Percentiles rank a stretch among this genome's conserved stretches.
phyloP scores from a whole-genome alignment of 2,888 invertebrate genomes.

The Brachyopa scutellaris region DNA sequence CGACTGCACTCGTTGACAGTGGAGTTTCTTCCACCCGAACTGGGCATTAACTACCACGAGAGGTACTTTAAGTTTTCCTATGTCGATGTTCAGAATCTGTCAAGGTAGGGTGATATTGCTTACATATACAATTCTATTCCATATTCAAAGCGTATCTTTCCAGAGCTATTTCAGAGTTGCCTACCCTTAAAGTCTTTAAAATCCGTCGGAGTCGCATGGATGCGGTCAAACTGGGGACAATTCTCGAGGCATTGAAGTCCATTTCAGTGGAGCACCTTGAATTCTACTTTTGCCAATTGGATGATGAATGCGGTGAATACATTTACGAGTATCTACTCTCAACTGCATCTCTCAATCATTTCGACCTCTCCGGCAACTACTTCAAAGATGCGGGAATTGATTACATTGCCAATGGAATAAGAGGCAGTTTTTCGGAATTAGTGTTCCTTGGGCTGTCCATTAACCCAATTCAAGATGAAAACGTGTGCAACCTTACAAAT shows the following conservation, averaged over 20 bases:
- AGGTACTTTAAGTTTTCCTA: slow-evolving; percentile 77
- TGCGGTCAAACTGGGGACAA: slow-evolving; percentile 74
- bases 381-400: slow-evolving; percentile 66
- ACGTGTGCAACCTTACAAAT: slow-evolving; percentile 67
- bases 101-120: slow-evolving; percentile 65
- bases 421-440: slow-evolving; percentile 61
- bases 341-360: slow-evolving; percentile 62
- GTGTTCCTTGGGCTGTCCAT: slow-evolving; percentile 76
- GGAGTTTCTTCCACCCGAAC: slow-evolving; percentile 77
- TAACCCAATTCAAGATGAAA: slow-evolving; percentile 74
- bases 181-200: slow-evolving; percentile 75
- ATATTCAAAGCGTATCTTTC: neutral
- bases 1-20: slow-evolving; percentile 75
- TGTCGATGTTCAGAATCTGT: slow-evolving; percentile 75
- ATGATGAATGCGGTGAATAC: slow-evolving; percentile 75
- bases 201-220: slow-evolving; percentile 78
- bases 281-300: slow-evolving; percentile 76
- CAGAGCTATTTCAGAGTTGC: slow-evolving; percentile 74
- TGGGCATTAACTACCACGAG: slow-evolving; percentile 75
- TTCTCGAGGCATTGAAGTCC: slow-evolving; percentile 73
- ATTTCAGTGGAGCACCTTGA: slow-evolving; percentile 76
- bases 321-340: slow-evolving; percentile 74
- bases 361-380: slow-evolving; percentile 77
- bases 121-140: neutral
- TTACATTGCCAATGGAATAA: slow-evolving; percentile 53